Conservation (phyloP, 1,140 invertebrate genomes). For the Aphis gossypii region DNA sequence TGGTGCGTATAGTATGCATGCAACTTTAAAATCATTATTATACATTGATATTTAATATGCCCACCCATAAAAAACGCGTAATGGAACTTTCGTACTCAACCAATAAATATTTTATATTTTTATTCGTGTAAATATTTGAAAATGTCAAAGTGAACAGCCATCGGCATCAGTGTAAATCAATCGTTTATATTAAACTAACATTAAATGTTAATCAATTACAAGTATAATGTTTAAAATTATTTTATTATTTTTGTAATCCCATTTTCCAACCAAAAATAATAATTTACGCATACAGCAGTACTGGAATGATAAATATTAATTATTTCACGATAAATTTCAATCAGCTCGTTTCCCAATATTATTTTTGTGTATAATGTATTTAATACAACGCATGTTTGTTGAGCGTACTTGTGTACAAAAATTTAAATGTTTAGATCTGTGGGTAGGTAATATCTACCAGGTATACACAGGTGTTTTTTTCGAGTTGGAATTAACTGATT, state of each 20-base stretch:
- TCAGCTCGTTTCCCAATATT: no score
- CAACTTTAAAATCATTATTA: not conserved
- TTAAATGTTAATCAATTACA: not conserved
- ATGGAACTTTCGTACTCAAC: not conserved
- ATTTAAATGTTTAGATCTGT: not conserved
- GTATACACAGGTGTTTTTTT: not conserved
- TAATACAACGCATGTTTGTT: not conserved
- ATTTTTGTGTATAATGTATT: no score
- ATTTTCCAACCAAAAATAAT: not conserved
- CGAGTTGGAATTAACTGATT: not conserved
- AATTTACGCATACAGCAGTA: not conserved
- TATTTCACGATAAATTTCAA: not conserved
- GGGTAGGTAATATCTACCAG: no score
- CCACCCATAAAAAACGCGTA: not conserved
- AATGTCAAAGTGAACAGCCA: not conserved
- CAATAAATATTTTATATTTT: not conserved
- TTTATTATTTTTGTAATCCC: not conserved
- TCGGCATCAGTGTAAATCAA: not conserved
- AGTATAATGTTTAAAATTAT: no score
- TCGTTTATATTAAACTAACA: not conserved
- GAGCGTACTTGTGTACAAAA: not conserved
- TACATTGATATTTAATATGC: not conserved
- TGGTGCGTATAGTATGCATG: not conserved
- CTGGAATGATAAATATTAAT: not conserved
- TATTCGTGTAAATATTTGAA: not conserved